phyloP scores from a whole-genome alignment of 1,140 invertebrate species.

The Lethrus apterus region DNA sequence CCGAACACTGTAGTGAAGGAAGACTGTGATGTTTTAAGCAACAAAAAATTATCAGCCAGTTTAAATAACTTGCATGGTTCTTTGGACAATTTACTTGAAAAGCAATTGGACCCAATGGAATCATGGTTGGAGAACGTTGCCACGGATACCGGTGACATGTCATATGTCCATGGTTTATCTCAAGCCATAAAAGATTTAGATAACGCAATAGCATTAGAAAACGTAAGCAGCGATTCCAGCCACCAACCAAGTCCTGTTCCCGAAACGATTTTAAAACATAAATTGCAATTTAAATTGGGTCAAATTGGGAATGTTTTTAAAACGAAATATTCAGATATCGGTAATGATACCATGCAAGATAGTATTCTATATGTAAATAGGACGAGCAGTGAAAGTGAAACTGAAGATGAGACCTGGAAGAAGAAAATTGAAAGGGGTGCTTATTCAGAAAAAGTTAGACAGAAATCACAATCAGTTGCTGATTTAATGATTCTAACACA shows the following conservation, averaged over 20 bases:
- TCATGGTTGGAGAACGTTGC: slow-evolving; percentile 53
- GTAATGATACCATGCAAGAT: too few relatives aligned
- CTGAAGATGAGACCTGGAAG: slow-evolving; percentile 61
- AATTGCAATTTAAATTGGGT: slow-evolving; percentile 36
- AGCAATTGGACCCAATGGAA: slow-evolving; percentile 39
- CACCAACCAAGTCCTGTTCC: slow-evolving; percentile 45
- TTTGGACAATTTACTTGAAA: slow-evolving; percentile 47
- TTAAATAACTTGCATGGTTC: slow-evolving; percentile 55
- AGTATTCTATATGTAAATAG: too few relatives aligned
- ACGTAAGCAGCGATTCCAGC: slow-evolving; percentile 52
- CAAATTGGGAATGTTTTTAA: too few relatives aligned
- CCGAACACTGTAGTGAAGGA: slow-evolving; percentile 53
- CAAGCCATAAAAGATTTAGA: slow-evolving; percentile 59
- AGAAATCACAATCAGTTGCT: slow-evolving; percentile 65
- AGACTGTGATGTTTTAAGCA: slow-evolving; percentile 20
- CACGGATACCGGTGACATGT: slow-evolving; percentile 44
- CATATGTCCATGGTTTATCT: slow-evolving; percentile 52
- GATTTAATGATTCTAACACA: slow-evolving; percentile 68
- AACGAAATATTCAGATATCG: neutral
- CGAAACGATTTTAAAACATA: slow-evolving; percentile 15
- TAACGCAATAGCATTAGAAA: slow-evolving; percentile 54
- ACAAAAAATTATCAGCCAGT: slow-evolving; percentile 37
- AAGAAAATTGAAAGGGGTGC: slow-evolving; percentile 55
- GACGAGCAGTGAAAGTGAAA: slow-evolving; percentile 50
- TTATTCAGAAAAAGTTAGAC: slow-evolving; percentile 60